Conservation (phyloP, 2,888 invertebrate genomes). For the Eulithis prunata region DNA sequence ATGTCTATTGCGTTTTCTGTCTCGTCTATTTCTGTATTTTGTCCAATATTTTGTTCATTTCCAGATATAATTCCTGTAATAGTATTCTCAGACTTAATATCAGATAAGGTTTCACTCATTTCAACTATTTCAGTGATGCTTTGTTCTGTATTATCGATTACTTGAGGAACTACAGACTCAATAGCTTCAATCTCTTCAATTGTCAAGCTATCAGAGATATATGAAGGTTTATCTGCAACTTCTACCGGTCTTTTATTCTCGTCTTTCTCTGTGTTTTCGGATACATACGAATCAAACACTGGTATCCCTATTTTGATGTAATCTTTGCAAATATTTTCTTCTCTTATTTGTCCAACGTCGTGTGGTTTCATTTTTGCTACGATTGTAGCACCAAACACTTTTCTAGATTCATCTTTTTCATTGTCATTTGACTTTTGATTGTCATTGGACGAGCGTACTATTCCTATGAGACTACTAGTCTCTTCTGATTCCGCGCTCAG, state of each 20-base stretch:
- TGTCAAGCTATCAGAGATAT: no score
- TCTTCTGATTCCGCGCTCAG: constrained; percentile 36
- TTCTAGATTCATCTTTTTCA: constrained; percentile 30
- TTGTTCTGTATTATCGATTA: no score
- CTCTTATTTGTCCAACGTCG: constrained; percentile 19
- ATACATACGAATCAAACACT: constrained; percentile 34
- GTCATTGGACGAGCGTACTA: constrained; percentile 22
- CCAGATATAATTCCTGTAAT: no score
- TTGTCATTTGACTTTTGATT: constrained; percentile 5
- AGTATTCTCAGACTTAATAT: no score
- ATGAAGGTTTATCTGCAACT: constrained; percentile 23
- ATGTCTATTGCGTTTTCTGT: no score
- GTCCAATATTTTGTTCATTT: no score
- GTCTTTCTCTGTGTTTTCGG: constrained; percentile 28
- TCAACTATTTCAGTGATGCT: no score
- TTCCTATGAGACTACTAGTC: constrained; percentile 18
- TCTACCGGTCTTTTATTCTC: constrained; percentile 28
- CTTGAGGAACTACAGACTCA: no score
- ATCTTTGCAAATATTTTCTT: constrained; percentile 42
- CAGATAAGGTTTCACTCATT: no score
- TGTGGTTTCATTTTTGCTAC: constrained; percentile 24
- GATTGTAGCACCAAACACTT: constrained; percentile 30
- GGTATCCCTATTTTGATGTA: constrained; percentile 39
- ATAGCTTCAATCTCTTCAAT: no score
- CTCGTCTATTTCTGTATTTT: no score